Conservation (phyloP, 2,888 invertebrate genomes). For the Mythimna albipuncta region DNA sequence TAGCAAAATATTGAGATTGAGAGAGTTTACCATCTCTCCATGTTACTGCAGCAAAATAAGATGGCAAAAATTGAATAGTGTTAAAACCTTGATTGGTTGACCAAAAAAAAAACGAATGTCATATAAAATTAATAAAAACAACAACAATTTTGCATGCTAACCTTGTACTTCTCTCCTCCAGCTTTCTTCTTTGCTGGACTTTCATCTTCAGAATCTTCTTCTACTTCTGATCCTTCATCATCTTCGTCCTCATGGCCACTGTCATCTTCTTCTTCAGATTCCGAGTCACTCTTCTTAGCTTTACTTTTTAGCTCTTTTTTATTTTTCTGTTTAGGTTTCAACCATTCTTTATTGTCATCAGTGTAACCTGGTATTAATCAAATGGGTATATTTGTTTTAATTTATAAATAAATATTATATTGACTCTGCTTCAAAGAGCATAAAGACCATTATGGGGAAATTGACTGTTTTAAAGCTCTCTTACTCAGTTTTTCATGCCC, state of each 20-base stretch:
- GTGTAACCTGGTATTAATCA: conserved; percentile 88
- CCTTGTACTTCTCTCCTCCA: conserved; percentile 83
- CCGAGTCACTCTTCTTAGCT: conserved; percentile 56
- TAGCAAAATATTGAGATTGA: too few species aligned
- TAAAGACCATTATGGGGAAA: too few species aligned
- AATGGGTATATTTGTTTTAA: neutral
- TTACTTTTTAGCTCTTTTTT: conserved; percentile 73
- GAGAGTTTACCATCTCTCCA: too few species aligned
- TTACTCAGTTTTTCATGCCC: too few species aligned
- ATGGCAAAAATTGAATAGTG: too few species aligned
- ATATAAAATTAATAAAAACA: neutral
- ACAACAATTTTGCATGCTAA: conserved; percentile 41
- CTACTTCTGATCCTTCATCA: conserved; percentile 72
- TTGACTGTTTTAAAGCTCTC: too few species aligned
- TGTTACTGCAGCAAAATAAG: too few species aligned
- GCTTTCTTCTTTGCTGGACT: conserved; percentile 69
- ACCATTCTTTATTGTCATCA: conserved; percentile 94
- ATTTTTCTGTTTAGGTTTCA: conserved; percentile 91
- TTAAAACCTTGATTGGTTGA: too few species aligned
- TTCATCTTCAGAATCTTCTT: conserved; percentile 72
- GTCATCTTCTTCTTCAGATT: conserved; percentile 69
- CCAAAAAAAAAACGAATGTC: neutral
- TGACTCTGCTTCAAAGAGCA: too few species aligned
- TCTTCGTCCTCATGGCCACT: conserved; percentile 73
- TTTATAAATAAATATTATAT: neutral